Conservation (phyloP, 2,888 invertebrate species). For the Pyralis farinalis region DNA sequence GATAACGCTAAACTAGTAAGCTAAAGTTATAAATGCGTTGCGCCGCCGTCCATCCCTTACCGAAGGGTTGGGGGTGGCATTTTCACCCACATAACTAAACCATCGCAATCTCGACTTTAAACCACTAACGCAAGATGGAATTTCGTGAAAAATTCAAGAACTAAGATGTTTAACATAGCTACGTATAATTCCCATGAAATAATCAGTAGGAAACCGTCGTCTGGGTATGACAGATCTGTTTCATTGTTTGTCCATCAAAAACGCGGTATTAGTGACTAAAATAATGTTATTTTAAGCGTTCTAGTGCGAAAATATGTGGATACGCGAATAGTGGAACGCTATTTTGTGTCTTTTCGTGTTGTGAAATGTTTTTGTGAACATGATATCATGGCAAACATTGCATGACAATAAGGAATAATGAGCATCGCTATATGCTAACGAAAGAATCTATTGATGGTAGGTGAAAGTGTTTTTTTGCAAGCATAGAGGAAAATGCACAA, state of each 20-base stretch:
- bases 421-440: constrained; percentile 13
- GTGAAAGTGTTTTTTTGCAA: constrained; percentile 10
- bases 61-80: constrained; percentile 38
- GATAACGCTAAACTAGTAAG: too few species aligned
- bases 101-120: constrained; percentile 25
- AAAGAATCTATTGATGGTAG: constrained; percentile 23
- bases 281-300: not conserved
- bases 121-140: constrained; percentile 8
- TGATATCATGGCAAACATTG: constrained; percentile 13
- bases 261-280: not conserved
- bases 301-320: not conserved
- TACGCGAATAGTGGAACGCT: not conserved
- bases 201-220: constrained; percentile 59
- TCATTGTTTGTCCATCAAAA: not conserved
- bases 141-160: constrained; percentile 22
- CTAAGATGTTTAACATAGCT: constrained; percentile 58
- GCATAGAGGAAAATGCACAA: not conserved
- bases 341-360: constrained; percentile 1
- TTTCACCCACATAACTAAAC: constrained; percentile 27
- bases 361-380: constrained; percentile 5
- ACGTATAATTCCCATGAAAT: constrained; percentile 57
- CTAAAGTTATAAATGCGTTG: too few species aligned
- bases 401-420: constrained; percentile 16
- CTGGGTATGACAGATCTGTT: constrained; percentile 12
- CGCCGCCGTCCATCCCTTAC: constrained; percentile 23